phyloP scores from a whole-genome alignment of 2,113 vertebrate species.

The Bettongia penicillata region DNA sequence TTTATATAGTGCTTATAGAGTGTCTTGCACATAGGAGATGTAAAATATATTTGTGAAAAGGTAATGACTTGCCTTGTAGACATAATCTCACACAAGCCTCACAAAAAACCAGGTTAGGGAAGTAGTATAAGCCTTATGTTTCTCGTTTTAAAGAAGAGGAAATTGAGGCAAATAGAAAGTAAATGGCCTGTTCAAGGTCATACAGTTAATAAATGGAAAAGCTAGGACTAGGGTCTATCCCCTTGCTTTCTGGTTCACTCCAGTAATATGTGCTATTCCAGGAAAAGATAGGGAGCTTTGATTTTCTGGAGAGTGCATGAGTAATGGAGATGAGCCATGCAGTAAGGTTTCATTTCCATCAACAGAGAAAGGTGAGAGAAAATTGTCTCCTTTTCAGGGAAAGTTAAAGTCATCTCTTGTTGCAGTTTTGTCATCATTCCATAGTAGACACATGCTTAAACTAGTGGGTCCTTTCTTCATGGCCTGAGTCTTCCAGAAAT shows the following conservation, averaged over 20 bases:
- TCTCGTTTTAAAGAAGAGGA: not conserved
- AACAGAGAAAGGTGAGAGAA: not conserved
- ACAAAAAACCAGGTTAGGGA: not conserved
- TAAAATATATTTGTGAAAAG: not conserved
- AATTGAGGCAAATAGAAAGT: not conserved
- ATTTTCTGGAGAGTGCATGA: conserved; percentile 27
- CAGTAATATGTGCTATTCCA: not conserved
- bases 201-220: not conserved
- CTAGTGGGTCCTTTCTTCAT: conserved; percentile 5
- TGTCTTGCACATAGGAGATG: not conserved
- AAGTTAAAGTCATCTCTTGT: conserved; percentile 43
- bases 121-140: not conserved
- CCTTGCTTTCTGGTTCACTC: not conserved
- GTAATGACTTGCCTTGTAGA: not conserved
- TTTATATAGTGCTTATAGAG: not conserved
- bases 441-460: not conserved
- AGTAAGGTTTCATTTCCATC: conserved; percentile 65
- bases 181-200: not conserved
- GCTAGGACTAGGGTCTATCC: not conserved
- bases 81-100: not conserved
- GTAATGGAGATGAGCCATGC: conserved; percentile 30
- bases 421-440: fast-evolving
- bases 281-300: conserved; percentile 63
- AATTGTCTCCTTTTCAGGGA: conserved; percentile 43
- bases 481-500: conserved; percentile 1